Evolutionary conservation across 30 jellyfish, hydroid and myxozoan genomes (phyloP), one percentile per base, ranked within the genome.

Genomic region (Cassiopea xamachana): DNA sequence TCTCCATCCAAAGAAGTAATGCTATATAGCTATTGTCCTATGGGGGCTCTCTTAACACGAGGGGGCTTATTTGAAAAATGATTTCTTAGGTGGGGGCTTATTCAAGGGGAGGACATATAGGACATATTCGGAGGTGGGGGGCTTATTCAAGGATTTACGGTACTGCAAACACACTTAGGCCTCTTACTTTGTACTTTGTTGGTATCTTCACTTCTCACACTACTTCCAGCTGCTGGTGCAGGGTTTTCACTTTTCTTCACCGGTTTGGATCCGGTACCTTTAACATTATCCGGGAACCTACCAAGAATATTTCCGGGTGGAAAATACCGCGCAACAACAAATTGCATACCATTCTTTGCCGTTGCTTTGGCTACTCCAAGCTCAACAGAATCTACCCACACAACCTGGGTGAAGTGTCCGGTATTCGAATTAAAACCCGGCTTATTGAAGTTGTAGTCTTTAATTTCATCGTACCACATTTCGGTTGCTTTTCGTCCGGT

Each of bases 371-470:
- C 99, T 50, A 97, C 98, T 6, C 99, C 99, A 39, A 97, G 90
- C 84, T 97, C 99, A 12, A 73, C 86, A 3, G 99, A 97, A 39
- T 86, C 98, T 7, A 71, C 95, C 99, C 99, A 97, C 43, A 97
- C 99, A 46, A 97, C 97, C 87, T 97, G 99, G 1, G 99, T 97
- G 96, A 97, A 97, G 80, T 97, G 99, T 44, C 99, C 99, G 73
- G 99, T 97, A 19, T 85, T 88, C 46, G 99, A 97, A 78, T 84
- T 90, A 73, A 93, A 97, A 7, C 98, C 98, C 46, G 99, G 99
- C 15, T 91, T 91, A 43, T 82, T 88, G 88, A 93, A 97, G 78
- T 93, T 73, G 89, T 97, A 97, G 61, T 97, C 97, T 71, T 93
- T 97, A 7, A 97, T 87, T 85, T 97, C 99, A 18, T 91, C 97